phyloP scores from a whole-genome alignment of 92 coral and sea anemone genomes.

The Diadumene lineata region DNA sequence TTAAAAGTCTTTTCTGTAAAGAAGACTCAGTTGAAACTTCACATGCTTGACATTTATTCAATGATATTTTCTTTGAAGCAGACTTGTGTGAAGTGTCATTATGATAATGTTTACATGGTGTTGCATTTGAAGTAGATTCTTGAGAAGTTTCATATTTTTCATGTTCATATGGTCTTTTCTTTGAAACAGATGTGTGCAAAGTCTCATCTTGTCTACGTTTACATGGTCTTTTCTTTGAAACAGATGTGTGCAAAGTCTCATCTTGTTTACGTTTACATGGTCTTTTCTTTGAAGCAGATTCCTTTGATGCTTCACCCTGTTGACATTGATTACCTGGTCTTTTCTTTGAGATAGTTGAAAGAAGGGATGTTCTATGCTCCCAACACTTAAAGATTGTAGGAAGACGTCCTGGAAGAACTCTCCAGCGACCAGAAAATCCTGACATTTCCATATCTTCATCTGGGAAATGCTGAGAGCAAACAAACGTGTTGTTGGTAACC shows the following conservation, averaged over 20 bases:
- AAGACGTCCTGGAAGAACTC: slow-evolving; percentile 26
- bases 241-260: background rate
- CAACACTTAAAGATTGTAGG: slow-evolving; percentile 46
- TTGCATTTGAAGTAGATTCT: background rate
- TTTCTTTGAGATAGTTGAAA: slow-evolving; percentile 5
- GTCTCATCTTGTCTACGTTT: slow-evolving; percentile 5
- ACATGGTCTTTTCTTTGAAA: too few relatives aligned
- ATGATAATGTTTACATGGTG: too few relatives aligned
- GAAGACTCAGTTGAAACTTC: too few relatives aligned
- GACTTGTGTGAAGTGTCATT: too few relatives aligned
- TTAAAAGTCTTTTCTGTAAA: too few relatives aligned
- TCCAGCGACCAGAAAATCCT: slow-evolving; percentile 32
- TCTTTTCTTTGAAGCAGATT: background rate
- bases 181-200: background rate
- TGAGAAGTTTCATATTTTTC: slow-evolving; percentile 5
- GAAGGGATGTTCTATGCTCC: slow-evolving; percentile 25
- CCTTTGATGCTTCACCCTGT: background rate
- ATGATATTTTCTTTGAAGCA: too few relatives aligned
- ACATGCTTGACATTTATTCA: too few relatives aligned
- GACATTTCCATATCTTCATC: slow-evolving; percentile 40
- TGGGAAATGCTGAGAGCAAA: slow-evolving; percentile 41
- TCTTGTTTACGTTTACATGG: slow-evolving; percentile 6
- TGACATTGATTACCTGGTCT: slow-evolving; percentile 4
- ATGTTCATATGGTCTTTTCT: background rate
- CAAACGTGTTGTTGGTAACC: slow-evolving; percentile 46